Base-by-base conservation (phyloP, 1,140 invertebrate species). In the Eulimnadia texana region DNA sequence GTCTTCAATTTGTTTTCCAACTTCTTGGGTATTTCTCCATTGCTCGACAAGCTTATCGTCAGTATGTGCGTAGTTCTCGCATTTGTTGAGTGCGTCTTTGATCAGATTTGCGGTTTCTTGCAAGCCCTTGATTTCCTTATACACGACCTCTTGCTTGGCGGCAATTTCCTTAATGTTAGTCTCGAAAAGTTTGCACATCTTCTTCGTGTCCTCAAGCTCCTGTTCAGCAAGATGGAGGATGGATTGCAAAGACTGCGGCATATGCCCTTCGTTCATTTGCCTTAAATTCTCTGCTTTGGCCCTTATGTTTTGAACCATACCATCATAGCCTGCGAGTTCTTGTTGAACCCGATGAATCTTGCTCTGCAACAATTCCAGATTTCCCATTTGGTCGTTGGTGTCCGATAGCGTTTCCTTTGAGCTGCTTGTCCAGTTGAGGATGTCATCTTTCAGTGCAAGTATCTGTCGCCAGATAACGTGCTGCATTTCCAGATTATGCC, bases 381-480 rank as follows among this genome's bases (percentile, higher is more conserved):
- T 89, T 60, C 84, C 76, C 19, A 84, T 80, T 69, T 85, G 83
- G 67, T 84, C 81, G 25, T 83, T 79, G 61, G 85, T 84, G 68
- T 84, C 81, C 25, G 81, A 81, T 3, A 95, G 73, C 25, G 79
- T 80, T 66, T 83, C 80, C 64, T 85, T 84, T 9, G 87, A 91
- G 66, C 88, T 83, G 62, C 79, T 82, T 2, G 93, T 69, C 93
- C 93, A 97, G 28, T 80, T 80, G 0, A 85, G 72, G 16, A 95
- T 75, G 69, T 91, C 86, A 65, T 85, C 83, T 68, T 88, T 90
- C 0, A 83, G 81, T 64, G 89, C 85, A 60, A 91, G 84, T 3
- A 95, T 86, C 71, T 94, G 89, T 66, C 90, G 88, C 90, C 91
- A 94, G 53, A 94, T 85, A 3, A 90, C 84, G 0, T 86, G 75